Conservation (phyloP, 2,113 vertebrate genomes). For the Trinectes maculatus region DNA sequence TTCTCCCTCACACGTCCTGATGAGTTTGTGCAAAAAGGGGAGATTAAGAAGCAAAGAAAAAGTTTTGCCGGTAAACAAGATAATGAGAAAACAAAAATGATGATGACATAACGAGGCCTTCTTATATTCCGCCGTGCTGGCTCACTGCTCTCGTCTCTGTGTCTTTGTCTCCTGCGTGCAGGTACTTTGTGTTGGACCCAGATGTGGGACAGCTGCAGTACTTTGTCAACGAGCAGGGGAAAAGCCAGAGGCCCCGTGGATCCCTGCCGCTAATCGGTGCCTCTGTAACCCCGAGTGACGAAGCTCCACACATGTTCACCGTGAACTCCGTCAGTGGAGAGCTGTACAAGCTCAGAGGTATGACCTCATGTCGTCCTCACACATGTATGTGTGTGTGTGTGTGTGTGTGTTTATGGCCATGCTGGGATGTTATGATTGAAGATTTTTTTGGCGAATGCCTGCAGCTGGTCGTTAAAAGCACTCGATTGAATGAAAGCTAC, state of each 20-base stretch:
- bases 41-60: slow-evolving; percentile 28
- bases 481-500: not conserved
- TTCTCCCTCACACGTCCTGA: not conserved
- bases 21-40: slow-evolving; percentile 21
- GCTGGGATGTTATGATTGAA: slow-evolving; percentile 20
- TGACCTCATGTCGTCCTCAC: not conserved
- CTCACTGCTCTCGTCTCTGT: slow-evolving; percentile 36
- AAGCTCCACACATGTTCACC: slow-evolving; percentile 93
- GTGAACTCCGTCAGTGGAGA: slow-evolving; percentile 91
- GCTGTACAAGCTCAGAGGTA: slow-evolving; percentile 96
- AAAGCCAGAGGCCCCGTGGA: slow-evolving; percentile 92
- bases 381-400: slow-evolving; percentile 5
- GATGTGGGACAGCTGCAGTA: slow-evolving; percentile 93
- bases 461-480: not conserved
- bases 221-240: slow-evolving; percentile 93
- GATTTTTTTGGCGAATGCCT: slow-evolving; percentile 6
- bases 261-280: slow-evolving; percentile 90
- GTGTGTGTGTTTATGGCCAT: not conserved
- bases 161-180: slow-evolving; percentile 52
- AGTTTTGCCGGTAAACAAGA: slow-evolving; percentile 29
- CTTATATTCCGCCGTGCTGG: slow-evolving; percentile 20
- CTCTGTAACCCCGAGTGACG: slow-evolving; percentile 89
- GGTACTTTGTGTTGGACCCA: slow-evolving; percentile 92
- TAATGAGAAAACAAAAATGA: slow-evolving; percentile 52
- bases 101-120: slow-evolving; percentile 5